Percentiles rank a stretch among this genome's conserved stretches.
These are phyloP conservation scores for Recurvirostra avosetta DNA, from an alignment of 2,113 vertebrate genomes.

Conservation along the genomic window DNA sequence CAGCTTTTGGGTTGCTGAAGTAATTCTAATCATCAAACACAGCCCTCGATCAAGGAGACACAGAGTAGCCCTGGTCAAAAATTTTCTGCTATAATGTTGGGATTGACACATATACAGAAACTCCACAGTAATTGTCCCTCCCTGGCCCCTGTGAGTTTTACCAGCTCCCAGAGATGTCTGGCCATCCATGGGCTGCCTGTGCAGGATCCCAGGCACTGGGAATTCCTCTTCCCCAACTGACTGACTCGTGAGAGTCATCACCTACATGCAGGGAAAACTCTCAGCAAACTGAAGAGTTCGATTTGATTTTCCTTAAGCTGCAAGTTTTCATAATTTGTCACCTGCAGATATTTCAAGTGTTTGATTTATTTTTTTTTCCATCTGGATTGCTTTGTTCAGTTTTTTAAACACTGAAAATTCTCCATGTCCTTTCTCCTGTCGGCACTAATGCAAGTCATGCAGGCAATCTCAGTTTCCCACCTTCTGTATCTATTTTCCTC, in stretches of 20 bases:
- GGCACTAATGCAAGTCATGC: fast-evolving
- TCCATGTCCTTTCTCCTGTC: not conserved
- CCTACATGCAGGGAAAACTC: not conserved
- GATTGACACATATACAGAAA: not conserved
- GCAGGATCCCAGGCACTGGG: not conserved
- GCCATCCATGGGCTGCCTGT: not conserved
- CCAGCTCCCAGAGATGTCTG: not conserved
- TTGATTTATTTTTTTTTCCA: not conserved
- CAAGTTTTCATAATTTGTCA: not conserved
- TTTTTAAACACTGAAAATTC: not conserved
- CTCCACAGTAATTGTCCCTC: not conserved
- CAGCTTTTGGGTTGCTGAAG: not conserved
- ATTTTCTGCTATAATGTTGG: not conserved
- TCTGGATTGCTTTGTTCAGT: not conserved
- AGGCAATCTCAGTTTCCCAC: not conserved
- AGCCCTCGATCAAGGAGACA: not conserved
- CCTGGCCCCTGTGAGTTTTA: not conserved
- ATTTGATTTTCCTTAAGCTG: not conserved
- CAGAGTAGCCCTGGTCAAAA: not conserved
- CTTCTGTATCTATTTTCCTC: not conserved
- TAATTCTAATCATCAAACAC: not conserved
- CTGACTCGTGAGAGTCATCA: not conserved
- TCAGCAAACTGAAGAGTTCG: not conserved
- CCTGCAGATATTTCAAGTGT: not conserved
- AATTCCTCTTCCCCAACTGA: not conserved